Evolutionary conservation across 2,888 invertebrate species (phyloP), one percentile per base, ranked within the genome.

Genomic region (Cotesia congregata): DNA sequence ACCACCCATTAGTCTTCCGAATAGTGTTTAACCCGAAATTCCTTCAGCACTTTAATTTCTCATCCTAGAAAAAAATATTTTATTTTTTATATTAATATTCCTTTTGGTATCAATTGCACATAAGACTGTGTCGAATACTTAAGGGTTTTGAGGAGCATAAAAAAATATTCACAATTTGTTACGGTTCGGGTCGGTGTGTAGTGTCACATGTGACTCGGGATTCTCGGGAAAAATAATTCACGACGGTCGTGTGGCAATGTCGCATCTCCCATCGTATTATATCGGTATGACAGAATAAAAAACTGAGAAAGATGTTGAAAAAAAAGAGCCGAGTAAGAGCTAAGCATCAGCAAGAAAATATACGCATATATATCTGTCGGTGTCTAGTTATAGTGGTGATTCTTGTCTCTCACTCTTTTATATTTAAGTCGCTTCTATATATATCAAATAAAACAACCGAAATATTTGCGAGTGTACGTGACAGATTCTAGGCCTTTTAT

Each of bases 401-500:
- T 59, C 60, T 59, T 60, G 4, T 65, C 60, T 12, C 65, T 65
- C 41, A 7, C 50, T 1, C 41, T 68, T 20, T 50, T 30, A 40
- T 41, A 12, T 4, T 50, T 50, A 50, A 50, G 9, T 50, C 9
- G 12, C 50, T 50, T 50, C 50, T 50, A 50, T 9, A 50, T 12
- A 50, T 50, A 50, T 50, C 38, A 60, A 20, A 61, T 67, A 67
- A 15, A 67, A 38, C 39, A 20, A 60, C 15, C 61, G 38, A 60
- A 68, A 17, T 67, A 61, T 71, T 60, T 38, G 39, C 62, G 75
- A 70, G 75, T 75, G 75, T 75, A 71, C 75, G 75, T 75, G 75
- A 75, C 75, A 75, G 70, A 75, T 74, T 75, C 75, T 30, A 30
- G 30, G 30, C 30, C 71, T 75, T 75, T 75, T 75, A 75, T 75